phyloP scores from a whole-genome alignment of 1,140 invertebrate species.

The Drosophila funebris region DNA sequence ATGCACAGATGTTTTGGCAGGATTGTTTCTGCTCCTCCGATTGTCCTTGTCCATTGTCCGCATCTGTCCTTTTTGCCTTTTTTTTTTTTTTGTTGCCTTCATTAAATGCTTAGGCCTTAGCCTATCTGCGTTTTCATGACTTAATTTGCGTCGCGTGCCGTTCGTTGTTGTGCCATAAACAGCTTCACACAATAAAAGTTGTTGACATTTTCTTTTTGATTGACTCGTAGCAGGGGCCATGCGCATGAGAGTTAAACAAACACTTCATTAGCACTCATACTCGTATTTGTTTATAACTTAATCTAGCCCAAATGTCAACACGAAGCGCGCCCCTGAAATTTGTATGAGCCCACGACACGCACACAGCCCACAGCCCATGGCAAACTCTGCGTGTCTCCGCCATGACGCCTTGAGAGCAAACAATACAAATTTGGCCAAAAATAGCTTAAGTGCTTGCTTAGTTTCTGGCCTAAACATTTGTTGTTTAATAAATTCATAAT shows the following conservation, averaged over 20 bases:
- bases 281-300: conserved; percentile 81
- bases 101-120: conserved; percentile 21
- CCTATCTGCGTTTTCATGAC: conserved; percentile 63
- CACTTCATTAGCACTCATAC: conserved; percentile 76
- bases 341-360: conserved; percentile 65
- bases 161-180: conserved; percentile 54
- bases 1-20: conserved; percentile 38
- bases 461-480: not conserved
- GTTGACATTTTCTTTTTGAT: conserved; percentile 60
- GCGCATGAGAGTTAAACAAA: conserved; percentile 56
- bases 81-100: conserved; percentile 16
- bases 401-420: not conserved
- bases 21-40: not conserved
- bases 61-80: too few relatives aligned
- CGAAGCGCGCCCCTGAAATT: conserved; percentile 43
- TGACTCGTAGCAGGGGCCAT: not conserved
- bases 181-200: conserved; percentile 79
- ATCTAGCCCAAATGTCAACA: conserved; percentile 73
- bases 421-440: not conserved
- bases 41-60: conserved; percentile 27
- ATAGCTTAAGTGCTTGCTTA: not conserved
- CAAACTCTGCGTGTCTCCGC: not conserved
- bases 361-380: conserved; percentile 14
- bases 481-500: not conserved
- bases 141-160: conserved; percentile 75